These are phyloP conservation scores for Ectemnius lituratus DNA, from an alignment of 2,888 invertebrate genomes.

Conservation along the genomic window DNA sequence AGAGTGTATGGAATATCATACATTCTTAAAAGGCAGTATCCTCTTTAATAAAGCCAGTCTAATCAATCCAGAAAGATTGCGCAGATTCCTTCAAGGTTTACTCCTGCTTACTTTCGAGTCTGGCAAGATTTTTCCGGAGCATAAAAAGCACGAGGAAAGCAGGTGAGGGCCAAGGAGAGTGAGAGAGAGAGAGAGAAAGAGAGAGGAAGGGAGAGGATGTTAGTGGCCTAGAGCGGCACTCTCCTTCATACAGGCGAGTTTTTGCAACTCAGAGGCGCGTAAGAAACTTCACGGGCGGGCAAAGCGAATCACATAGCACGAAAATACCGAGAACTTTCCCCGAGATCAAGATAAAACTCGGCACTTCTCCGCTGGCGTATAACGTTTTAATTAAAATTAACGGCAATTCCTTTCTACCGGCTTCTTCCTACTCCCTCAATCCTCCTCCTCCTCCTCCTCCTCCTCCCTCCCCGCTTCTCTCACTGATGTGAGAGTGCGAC, in stretches of 20 bases:
- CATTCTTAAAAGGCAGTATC: no score
- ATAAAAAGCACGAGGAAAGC: neutral
- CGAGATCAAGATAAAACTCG: slow-evolving; percentile 33
- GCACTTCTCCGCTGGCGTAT: slow-evolving; percentile 12
- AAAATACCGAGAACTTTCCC: slow-evolving; percentile 10
- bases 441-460: no score
- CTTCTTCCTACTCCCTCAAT: slow-evolving; percentile 2
- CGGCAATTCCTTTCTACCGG: slow-evolving; percentile 29
- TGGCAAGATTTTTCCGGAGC: neutral
- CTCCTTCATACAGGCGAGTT: slow-evolving; percentile 2
- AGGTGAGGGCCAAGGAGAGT: neutral
- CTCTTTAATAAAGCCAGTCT: neutral
- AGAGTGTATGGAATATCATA: no score
- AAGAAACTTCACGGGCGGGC: slow-evolving; percentile 2
- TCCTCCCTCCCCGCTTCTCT: neutral
- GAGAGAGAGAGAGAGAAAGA: no score
- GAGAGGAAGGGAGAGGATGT: no score
- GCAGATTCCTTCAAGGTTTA: neutral
- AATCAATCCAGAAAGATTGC: slow-evolving; percentile 1
- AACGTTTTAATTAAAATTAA: slow-evolving; percentile 57
- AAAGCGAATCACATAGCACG: slow-evolving; percentile 9
- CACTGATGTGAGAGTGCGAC: neutral
- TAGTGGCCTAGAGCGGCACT: neutral
- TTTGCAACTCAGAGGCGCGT: slow-evolving; percentile 1
- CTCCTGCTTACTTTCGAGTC: no score